Evolutionary conservation across 2,797 vertebrate genomes (phyloP), one percentile per base, ranked within the genome.

Genomic region (Sebastes itinus): DNA sequence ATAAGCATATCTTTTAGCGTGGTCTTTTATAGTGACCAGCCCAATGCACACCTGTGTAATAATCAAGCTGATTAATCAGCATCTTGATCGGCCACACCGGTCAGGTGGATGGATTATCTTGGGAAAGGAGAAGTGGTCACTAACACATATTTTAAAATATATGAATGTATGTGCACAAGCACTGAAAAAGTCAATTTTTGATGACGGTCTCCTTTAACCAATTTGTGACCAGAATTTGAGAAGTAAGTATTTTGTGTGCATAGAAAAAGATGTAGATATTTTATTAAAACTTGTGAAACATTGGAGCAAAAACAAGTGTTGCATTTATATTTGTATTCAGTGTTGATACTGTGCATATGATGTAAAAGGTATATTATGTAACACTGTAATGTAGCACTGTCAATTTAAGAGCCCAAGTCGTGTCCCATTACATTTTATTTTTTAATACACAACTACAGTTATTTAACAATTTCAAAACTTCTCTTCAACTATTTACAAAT

Each of bases 401-500:
- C 20, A 16, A 4, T 18, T 38, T 18, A 25, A 16, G 18, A 60
- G 25, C 1, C n/a, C 11, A 54, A 23, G 5, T 18, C 1, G 5
- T 66, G 77, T 23, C 9, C 52, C 22, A 62, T 28, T 7, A 69
- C 69, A 70, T 67, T 86, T 75, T 77, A 72, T 83, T 86, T 62
- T 59, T 84, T 77, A 32, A 67, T 71, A 65, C 49, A 83, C 60
- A 63, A 46, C 49, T 75, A 76, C 68, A 85, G 16, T 70, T 52
- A 46, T 46, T 46, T 46, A 46, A 64, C 58, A 56, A 72, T 52
- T 20, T 56, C 55, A 73, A 66, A 83, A 60, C 62, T 9, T 38
- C 2, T 71, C 7, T 71, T 70, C 1, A 80, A 74, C 82, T 92
- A 92, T 90, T 4, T 88, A 91, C 91, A 92, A 87, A 85, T 5